Evolutionary conservation across 2,888 invertebrate species (phyloP).

Genomic region (Harpalus rufipes): DNA sequence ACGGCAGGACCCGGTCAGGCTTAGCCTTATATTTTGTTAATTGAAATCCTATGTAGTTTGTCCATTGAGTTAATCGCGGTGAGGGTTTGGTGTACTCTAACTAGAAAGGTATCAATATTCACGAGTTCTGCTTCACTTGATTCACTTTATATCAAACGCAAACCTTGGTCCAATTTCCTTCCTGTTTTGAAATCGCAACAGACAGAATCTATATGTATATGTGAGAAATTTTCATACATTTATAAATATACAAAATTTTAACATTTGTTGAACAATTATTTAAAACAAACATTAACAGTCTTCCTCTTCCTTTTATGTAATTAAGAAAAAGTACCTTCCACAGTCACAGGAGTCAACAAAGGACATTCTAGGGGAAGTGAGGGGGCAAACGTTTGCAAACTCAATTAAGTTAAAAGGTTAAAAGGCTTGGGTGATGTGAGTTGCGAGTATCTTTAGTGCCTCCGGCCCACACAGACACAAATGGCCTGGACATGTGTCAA

Average conservation of each 20-base stretch:
- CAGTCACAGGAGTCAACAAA: too few species aligned
- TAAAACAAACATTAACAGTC: not conserved
- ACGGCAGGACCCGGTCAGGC: too few species aligned
- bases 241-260: not conserved
- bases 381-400: conserved; percentile 64
- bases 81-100: too few species aligned
- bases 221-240: too few species aligned
- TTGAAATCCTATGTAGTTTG: conserved; percentile 58
- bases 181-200: too few species aligned
- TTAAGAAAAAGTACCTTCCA: not conserved
- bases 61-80: conserved; percentile 22
- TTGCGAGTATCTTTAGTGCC: conserved; percentile 20
- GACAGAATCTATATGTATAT: too few species aligned
- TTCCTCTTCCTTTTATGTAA: not conserved
- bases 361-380: conserved; percentile 10
- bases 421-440: conserved; percentile 63
- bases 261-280: not conserved
- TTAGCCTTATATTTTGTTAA: conserved; percentile 60
- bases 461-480: conserved; percentile 47
- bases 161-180: too few species aligned
- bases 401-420: conserved; percentile 66
- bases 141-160: too few species aligned
- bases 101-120: conserved; percentile 46
- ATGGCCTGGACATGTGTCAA: too few species aligned
- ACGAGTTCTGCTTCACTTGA: not conserved